A percentile compares a stretch with the other conserved stretches of the same genome.
Conservation (phyloP, 2,797 vertebrate genomes). For the Microctenopoma steveboyesi region DNA sequence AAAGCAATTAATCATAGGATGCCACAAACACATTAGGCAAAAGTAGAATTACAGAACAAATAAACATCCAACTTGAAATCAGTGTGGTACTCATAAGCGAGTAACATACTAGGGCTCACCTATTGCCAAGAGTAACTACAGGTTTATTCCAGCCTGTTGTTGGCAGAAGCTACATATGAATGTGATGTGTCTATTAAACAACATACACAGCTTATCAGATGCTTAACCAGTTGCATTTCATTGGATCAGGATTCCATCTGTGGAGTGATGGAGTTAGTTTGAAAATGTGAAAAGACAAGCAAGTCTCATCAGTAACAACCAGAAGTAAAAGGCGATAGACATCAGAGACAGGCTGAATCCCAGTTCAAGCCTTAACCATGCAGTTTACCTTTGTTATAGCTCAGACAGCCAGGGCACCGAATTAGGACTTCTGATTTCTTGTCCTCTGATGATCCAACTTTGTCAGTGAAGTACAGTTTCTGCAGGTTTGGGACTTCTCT, state of each 20-base stretch:
- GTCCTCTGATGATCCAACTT: slow-evolving; percentile 7
- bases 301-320: not conserved
- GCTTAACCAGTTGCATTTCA: not conserved
- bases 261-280: not conserved
- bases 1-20: not conserved
- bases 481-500: not conserved
- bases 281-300: not conserved
- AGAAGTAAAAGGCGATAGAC: no score
- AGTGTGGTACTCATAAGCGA: not conserved
- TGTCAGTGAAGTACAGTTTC: not conserved
- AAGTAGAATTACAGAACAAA: not conserved
- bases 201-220: not conserved
- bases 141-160: not conserved
- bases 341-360: not conserved
- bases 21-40: no score
- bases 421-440: not conserved
- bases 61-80: not conserved
- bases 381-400: not conserved
- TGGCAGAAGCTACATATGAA: not conserved
- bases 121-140: not conserved
- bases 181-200: not conserved
- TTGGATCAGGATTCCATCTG: not conserved
- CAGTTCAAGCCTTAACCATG: not conserved
- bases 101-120: not conserved
- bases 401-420: not conserved